Conservation (phyloP, 2,113 vertebrate species). For the Perca flavescens region DNA sequence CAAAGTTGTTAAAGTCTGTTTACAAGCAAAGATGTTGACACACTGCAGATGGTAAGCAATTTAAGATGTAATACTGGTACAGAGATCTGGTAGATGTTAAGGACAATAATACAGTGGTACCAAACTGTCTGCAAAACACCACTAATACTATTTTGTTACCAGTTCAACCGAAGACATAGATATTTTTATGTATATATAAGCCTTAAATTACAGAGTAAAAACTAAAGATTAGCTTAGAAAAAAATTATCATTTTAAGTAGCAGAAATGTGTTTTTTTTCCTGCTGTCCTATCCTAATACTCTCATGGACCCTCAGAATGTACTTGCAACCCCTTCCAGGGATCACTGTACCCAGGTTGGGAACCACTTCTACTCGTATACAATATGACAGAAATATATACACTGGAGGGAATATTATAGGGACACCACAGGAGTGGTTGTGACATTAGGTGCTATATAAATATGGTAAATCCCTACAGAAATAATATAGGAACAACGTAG, state of each 20-base stretch:
- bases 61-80: not conserved
- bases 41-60: not conserved
- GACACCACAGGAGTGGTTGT: not conserved
- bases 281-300: not conserved
- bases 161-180: not conserved
- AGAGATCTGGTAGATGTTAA: not conserved
- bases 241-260: not conserved
- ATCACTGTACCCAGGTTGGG: not conserved
- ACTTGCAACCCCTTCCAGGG: not conserved
- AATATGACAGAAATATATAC: not conserved
- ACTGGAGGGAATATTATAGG: not conserved
- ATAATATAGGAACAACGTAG: not conserved
- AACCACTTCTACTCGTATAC: not conserved
- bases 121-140: not conserved
- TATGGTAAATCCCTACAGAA: not conserved
- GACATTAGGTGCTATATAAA: not conserved
- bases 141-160: no score
- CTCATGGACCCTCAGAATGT: not conserved
- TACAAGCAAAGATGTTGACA: not conserved
- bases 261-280: not conserved
- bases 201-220: not conserved
- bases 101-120: not conserved
- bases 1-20: not conserved
- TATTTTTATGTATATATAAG: not conserved
- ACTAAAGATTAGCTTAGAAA: not conserved